These are phyloP conservation scores for Sacculina carcini DNA, from an alignment of 2,888 invertebrate species.

Conservation along the genomic window DNA sequence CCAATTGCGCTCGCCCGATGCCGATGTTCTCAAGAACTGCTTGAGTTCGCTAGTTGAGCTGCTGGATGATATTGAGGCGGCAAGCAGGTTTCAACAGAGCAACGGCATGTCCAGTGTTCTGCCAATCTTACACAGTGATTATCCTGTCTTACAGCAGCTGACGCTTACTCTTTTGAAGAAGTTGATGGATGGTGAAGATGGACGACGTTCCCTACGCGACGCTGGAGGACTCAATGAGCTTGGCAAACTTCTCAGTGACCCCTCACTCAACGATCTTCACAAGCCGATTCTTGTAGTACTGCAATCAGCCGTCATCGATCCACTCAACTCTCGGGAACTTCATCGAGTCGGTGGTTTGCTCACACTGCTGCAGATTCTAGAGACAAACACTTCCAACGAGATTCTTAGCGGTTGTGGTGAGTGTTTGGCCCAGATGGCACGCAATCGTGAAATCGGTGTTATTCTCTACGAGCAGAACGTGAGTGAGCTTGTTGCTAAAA, in stretches of 20 bases:
- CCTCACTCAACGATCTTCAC: not conserved
- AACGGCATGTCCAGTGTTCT: not conserved
- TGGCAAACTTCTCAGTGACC: not conserved
- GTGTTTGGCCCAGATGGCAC: not conserved
- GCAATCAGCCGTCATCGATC: not conserved
- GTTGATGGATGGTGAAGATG: not conserved
- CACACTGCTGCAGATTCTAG: not conserved
- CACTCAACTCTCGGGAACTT: not conserved
- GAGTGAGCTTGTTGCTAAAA: not conserved
- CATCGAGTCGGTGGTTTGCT: not conserved
- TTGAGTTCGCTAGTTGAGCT: not conserved
- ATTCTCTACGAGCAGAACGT: not conserved
- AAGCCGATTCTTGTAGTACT: not conserved
- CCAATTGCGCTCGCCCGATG: not conserved
- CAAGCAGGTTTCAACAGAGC: not conserved
- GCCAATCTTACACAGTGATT: not conserved
- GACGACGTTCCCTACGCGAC: not conserved
- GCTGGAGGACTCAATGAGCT: not conserved
- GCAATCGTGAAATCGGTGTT: not conserved
- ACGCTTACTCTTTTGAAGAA: not conserved
- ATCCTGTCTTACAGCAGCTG: not conserved
- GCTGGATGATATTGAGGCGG: not conserved
- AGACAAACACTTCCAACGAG: not conserved
- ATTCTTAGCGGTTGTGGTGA: not conserved
- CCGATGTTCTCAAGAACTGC: not conserved